Percentiles rank a stretch among this genome's conserved stretches.
These are phyloP conservation scores for Hybos culiciformis DNA, from an alignment of 2,888 invertebrate genomes.

Conservation along the genomic window DNA sequence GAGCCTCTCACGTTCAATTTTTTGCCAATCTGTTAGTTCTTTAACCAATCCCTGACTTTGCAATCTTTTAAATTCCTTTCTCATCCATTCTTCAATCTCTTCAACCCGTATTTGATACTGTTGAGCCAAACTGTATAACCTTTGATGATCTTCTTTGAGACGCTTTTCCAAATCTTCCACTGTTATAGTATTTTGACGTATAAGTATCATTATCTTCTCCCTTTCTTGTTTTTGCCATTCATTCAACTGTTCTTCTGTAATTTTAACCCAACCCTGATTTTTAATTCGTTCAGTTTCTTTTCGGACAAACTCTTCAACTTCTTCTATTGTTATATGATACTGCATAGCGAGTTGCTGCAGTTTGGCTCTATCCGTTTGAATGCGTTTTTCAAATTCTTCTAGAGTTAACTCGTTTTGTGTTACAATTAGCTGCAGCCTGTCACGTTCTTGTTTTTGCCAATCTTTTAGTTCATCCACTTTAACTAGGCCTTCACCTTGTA, in stretches of 20 bases:
- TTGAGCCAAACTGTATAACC: constrained; percentile 26
- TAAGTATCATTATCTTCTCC: constrained; percentile 26
- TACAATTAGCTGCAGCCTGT: constrained; percentile 23
- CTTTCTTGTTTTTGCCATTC: constrained; percentile 31
- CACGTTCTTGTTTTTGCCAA: constrained; percentile 28
- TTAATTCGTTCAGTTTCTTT: constrained; percentile 28
- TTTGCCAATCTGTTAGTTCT: constrained; percentile 29
- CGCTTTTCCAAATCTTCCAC: constrained; percentile 30
- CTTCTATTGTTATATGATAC: constrained; percentile 28
- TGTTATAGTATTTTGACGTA: constrained; percentile 28
- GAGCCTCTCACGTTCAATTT: constrained; percentile 28
- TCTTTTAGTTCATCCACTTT: constrained; percentile 26
- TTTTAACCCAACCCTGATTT: constrained; percentile 21
- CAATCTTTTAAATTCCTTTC: constrained; percentile 27
- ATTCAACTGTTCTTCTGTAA: constrained; percentile 18
- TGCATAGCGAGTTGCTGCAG: constrained; percentile 24
- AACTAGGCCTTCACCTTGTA: constrained; percentile 25
- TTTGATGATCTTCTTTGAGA: constrained; percentile 25
- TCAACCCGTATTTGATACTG: constrained; percentile 29
- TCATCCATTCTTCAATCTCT: constrained; percentile 29
- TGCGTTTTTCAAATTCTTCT: constrained; percentile 27
- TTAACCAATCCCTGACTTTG: constrained; percentile 27
- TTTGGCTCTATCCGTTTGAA: constrained; percentile 27
- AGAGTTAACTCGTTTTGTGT: constrained; percentile 26
- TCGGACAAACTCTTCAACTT: constrained; percentile 30